These are phyloP conservation scores for Standfussiana lucernea DNA, from an alignment of 2,888 invertebrate species.

Conservation along the genomic window DNA sequence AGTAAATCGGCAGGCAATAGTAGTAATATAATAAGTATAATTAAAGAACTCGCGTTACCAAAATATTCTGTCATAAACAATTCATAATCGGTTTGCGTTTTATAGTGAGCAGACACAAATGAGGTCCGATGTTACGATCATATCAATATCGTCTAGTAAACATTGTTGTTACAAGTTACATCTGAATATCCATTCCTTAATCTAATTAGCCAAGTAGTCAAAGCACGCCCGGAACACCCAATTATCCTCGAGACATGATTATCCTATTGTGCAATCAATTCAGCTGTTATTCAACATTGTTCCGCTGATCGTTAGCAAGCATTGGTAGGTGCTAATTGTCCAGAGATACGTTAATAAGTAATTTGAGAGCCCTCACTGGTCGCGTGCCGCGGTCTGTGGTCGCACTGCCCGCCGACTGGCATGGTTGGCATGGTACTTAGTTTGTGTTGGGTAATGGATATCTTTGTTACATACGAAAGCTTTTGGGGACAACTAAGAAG, in stretches of 20 bases:
- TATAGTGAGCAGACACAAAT: too few species aligned
- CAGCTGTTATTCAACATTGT: conserved; percentile 40
- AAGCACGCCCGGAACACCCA: conserved; percentile 15
- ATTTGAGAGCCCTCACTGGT: conserved; percentile 58
- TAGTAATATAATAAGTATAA: too few species aligned
- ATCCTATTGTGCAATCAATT: conserved; percentile 43
- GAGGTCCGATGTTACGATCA: too few species aligned
- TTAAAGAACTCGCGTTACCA: too few species aligned
- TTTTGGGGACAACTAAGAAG: neutral
- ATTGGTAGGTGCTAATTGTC: conserved; percentile 41
- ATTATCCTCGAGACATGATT: conserved; percentile 37
- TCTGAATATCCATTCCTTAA: conserved; percentile 16
- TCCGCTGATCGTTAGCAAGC: conserved; percentile 8
- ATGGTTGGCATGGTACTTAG: conserved; percentile 31
- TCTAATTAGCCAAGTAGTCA: conserved; percentile 38
- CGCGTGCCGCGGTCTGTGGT: conserved; percentile 87
- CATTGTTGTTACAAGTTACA: conserved; percentile 4
- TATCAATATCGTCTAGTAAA: neutral
- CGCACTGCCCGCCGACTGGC: conserved; percentile 45
- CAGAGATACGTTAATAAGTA: conserved; percentile 56
- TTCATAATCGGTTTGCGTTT: too few species aligned
- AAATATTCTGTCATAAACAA: too few species aligned
- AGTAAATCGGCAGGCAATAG: too few species aligned
- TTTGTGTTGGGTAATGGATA: conserved; percentile 34
- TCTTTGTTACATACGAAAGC: neutral